Base-by-base conservation (phyloP, 2,888 invertebrate species). In the Drosophila peninsularis region DNA sequence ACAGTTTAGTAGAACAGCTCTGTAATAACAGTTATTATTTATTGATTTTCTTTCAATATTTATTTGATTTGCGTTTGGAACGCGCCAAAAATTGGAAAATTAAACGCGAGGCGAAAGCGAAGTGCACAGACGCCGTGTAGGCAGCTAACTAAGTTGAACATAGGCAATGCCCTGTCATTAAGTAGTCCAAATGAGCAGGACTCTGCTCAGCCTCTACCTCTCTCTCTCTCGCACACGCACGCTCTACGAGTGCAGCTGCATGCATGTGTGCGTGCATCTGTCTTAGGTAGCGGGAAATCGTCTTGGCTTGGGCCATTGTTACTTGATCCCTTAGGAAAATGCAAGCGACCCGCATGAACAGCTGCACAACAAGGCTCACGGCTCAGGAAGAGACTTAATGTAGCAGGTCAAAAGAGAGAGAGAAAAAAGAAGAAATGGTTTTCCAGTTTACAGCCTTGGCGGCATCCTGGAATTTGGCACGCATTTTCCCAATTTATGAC, bases 81-180 rank as follows among this genome's bases (percentile, higher is more conserved):
- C 87, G 85, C 86, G 72, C 57, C 71, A 62, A 54, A 52, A 47
- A 30, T 14, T 9, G 11, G 6, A 19, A 30, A 36, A 36, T 24
- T 5, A 17, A 17, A 34, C 55, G 54, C 55, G 55, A 56, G 41
- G 30, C 37, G 52, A 52, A 42, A 32, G 60, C 64, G 71, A 77
- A 41, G 75, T 71, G 73, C 83, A 81, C 90, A 73, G 87, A 70
- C 88, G 88, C 68, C 75, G 68, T 58, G 64, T 53, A 71, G 30
- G 61, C 45, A 73, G 68, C 79, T 71, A 82, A 90, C 90, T 90
- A 78, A 90, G 62, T 76, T 61, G 68, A 58, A 64, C 42, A 70
- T 47, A 69, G 56, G 60, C 66, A 58, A 17, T 63, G 74, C 66
- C 37, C 53, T 54, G 67, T 71, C 71, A 75, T 89, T 90, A 90